Evolutionary conservation across 2,797 vertebrate species (phyloP), one percentile per base, ranked within the genome.

Genomic region (Myripristis murdjan): DNA sequence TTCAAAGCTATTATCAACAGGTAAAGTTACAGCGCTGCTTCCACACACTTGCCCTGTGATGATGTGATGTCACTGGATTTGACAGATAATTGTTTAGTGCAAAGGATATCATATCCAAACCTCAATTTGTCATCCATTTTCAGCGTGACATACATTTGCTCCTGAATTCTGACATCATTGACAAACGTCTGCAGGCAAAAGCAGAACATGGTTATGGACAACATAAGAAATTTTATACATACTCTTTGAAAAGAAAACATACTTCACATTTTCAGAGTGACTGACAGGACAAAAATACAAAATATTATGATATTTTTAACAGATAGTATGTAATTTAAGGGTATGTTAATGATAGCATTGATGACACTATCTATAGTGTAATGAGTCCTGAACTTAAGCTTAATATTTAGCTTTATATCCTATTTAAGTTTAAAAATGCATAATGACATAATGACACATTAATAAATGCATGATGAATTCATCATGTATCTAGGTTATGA

Each of bases 41-140:
- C 1, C 51, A 63, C 35, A 28, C 61, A 56, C 43, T 66, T 69
- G 71, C 76, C 77, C 75, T 77, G 47, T 64, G 48, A 55, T 23
- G 37, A n/a, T n/a, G n/a, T n/a, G 3, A 16, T 44, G 43, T 47
- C 56, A 66, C 47, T 14, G 18, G 10, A 44, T 52, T 20, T 10
- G 18, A 81, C 35, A 51, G n/a, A 26, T 5, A 54, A 62, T 4
- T 57, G 26, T 26, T 44, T 8, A 6, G 35, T 10, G 4, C 23
- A 90, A 97, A 99, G 97, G 97, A 99, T 99, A 99, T 99, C 97
- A 88, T 99, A 99, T 86, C 98, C 98, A 92, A 99, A 99, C 95
- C 97, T 95, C 87, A 99, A 70, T 84, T 97, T 99, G 93, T 99
- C 97, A 68, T 97, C 97, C 61, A 94, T 95, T 89, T 98, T 97